phyloP scores from a whole-genome alignment of 1,140 invertebrate genomes.

The Calliphora vicina region DNA sequence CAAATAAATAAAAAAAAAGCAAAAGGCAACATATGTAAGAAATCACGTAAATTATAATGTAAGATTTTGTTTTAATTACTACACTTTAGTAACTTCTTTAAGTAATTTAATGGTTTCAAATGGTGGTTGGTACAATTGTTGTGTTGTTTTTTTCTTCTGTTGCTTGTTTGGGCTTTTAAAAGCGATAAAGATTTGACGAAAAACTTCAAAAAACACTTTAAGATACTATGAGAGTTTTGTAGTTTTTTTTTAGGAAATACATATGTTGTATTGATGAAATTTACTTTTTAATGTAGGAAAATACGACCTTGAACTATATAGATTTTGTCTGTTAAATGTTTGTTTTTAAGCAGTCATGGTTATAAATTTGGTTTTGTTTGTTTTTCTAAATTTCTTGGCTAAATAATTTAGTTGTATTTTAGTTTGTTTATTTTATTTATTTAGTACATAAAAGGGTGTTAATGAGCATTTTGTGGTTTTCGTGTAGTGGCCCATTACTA shows the following conservation, averaged over 20 bases:
- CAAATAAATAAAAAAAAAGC: background rate
- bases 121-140: background rate
- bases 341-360: background rate
- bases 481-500: no score
- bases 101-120: background rate
- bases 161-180: background rate
- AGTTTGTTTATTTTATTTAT: background rate
- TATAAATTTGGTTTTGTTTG: background rate
- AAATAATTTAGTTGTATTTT: background rate
- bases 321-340: background rate
- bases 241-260: background rate
- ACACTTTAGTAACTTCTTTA: slow-evolving; percentile 10
- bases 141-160: background rate
- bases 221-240: background rate
- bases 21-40: background rate
- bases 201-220: background rate
- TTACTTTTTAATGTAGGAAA: background rate
- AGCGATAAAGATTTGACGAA: background rate
- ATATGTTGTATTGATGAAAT: background rate
- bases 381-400: background rate
- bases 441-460: background rate
- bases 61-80: slow-evolving; percentile 6
- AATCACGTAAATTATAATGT: slow-evolving; percentile 1
- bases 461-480: background rate
- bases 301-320: background rate